Evolutionary conservation across 2,888 invertebrate species (phyloP), one percentile per base, ranked within the genome.

Genomic region (Nomada lathburiana): DNA sequence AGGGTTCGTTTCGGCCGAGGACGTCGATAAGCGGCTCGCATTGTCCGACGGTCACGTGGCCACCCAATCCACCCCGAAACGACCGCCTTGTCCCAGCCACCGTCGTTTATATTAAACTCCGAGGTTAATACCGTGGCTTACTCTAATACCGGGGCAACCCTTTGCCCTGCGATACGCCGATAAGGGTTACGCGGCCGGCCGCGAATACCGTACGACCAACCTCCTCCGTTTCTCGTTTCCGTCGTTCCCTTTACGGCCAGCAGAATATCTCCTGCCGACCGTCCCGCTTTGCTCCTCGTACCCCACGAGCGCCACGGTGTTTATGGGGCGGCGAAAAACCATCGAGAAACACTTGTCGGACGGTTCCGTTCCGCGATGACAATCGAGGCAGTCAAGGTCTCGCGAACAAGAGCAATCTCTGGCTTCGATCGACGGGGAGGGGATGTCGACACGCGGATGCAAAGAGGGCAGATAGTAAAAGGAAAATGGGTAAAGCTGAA

Each of bases 31-130:
- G 90, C 87, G 88, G 72, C 71, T 75, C 77, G 89, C 88, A 92
- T 91, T 91, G 92, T 92, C 92, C 92, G 86, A 84, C 68, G 86
- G 90, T 89, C 90, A 90, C 89, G 91, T 89, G 90, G 85, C 86
- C 76, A 67, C 64, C 86, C 84, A 80, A 80, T 78, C 68, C 70
- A 52, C 63, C 50, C 62, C 69, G 2, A 59, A 62, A 67, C 67
- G 71, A 67, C 71, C 65, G 71, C 80, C 70, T 60, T 53, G 70
- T 65, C 70, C 80, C 65, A 42, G 76, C 85, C 57, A 83, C 70
- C 85, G 87, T 90, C 92, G 92, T 92, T 92, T 92, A 92, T 92
- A 92, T 92, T 92, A 92, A 92, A 92, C 92, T 92, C 88, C 75
- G 89, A 89, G 92, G 92, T 92, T 92, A 92, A 92, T 92, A 89